Percentiles rank a stretch among this genome's conserved stretches.
Evolutionary conservation across 2,113 vertebrate species (phyloP).

Genomic region (Trichechus manatus): DNA sequence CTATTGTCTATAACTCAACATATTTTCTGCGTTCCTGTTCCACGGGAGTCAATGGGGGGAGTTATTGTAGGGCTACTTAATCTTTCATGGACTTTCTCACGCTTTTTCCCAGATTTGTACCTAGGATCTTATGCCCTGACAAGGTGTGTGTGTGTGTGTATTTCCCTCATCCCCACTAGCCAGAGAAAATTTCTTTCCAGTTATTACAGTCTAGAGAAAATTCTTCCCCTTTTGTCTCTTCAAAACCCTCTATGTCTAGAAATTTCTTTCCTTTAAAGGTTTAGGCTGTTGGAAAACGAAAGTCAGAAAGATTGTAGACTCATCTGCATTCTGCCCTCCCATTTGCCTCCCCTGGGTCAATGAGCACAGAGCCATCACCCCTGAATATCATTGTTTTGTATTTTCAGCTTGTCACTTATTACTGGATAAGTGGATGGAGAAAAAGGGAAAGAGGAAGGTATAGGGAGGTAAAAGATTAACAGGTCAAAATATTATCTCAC

Average conservation of each 20-base stretch:
- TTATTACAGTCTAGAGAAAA: neutral
- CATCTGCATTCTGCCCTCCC: neutral
- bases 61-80: neutral
- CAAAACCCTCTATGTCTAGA: neutral
- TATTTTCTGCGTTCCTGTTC: conserved; percentile 11
- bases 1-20: neutral
- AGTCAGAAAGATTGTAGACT: neutral
- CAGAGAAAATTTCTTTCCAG: neutral
- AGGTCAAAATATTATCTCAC: neutral
- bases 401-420: neutral
- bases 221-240: conserved; percentile 19
- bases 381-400: neutral
- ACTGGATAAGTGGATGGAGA: neutral
- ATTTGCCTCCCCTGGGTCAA: no score
- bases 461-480: neutral
- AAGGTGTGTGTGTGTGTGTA: neutral
- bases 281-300: neutral
- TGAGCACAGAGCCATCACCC: neutral
- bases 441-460: neutral
- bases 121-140: neutral
- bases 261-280: neutral
- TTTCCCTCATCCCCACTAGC: neutral
- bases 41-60: neutral
- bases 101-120: neutral
- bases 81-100: neutral